Evolutionary conservation across 2,113 vertebrate species (phyloP).

Genomic region (Trematocara variabile): DNA sequence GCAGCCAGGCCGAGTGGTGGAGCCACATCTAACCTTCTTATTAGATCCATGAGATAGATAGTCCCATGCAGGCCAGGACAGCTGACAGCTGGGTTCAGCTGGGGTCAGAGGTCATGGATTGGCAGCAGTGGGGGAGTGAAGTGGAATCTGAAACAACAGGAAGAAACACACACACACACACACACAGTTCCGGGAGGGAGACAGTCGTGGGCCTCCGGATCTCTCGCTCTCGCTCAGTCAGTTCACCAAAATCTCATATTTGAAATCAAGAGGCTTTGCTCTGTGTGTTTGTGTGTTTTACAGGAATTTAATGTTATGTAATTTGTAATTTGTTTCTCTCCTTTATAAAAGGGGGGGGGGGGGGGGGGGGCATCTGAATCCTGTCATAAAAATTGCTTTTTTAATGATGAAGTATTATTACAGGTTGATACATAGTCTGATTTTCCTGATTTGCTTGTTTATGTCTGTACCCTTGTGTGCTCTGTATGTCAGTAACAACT

Average conservation of each 20-base stretch:
- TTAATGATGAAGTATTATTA: neutral
- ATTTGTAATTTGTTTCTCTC: neutral
- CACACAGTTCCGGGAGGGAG: conserved; percentile 30
- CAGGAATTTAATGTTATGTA: neutral
- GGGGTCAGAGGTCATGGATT: conserved; percentile 66
- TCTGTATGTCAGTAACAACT: neutral
- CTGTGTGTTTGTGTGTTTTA: neutral
- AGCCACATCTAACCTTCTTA: neutral
- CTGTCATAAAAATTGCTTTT: neutral
- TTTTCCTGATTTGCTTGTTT: neutral
- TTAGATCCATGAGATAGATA: neutral
- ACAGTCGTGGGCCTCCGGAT: conserved; percentile 16
- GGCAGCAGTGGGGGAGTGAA: conserved; percentile 70
- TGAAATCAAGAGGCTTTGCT: neutral
- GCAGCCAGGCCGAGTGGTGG: neutral
- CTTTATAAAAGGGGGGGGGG: neutral
- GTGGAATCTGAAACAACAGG: conserved; percentile 78
- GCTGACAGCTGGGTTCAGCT: conserved; percentile 76
- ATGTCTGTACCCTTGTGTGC: neutral
- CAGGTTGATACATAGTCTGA: neutral
- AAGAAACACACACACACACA: conserved; percentile 50
- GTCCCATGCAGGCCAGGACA: conserved; percentile 59
- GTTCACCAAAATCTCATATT: conserved; percentile 4
- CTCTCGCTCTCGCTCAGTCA: neutral
- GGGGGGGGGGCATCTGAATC: neutral